Conservation (phyloP, 2,888 invertebrate genomes). For the Scaptomyza tumidula region DNA sequence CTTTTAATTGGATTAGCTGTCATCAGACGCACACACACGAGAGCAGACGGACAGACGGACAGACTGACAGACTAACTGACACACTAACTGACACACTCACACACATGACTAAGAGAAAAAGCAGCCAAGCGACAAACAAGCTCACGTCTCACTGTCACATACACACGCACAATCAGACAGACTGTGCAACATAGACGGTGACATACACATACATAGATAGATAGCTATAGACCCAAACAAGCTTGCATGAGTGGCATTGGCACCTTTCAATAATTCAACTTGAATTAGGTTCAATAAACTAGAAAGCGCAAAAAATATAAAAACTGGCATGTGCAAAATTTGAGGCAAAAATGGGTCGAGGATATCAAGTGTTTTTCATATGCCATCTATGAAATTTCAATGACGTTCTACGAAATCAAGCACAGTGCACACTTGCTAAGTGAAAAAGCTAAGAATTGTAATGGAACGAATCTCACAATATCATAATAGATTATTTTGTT, state of each 20-base stretch:
- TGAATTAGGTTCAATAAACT: constrained; percentile 65
- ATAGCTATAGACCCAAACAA: constrained; percentile 42
- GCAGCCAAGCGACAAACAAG: constrained; percentile 71
- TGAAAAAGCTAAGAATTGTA: too few relatives aligned
- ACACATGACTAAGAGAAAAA: constrained; percentile 40
- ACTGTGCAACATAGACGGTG: constrained; percentile 18
- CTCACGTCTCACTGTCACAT: constrained; percentile 73
- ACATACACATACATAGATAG: constrained; percentile 42
- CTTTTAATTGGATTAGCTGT: constrained; percentile 83
- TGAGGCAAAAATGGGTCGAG: constrained; percentile 27
- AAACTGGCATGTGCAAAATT: constrained; percentile 33
- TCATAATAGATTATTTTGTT: too few relatives aligned
- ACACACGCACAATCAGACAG: constrained; percentile 31
- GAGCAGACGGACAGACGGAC: constrained; percentile 18
- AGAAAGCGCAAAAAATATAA: constrained; percentile 22
- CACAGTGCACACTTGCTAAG: background rate
- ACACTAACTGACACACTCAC: background rate
- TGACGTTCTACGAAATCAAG: background rate
- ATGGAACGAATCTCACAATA: too few relatives aligned
- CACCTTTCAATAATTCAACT: constrained; percentile 75
- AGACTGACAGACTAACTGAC: background rate
- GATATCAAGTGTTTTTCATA: constrained; percentile 29
- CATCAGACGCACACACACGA: constrained; percentile 59
- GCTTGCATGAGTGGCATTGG: constrained; percentile 49
- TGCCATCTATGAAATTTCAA: constrained; percentile 28